Conservation (phyloP, 2,797 vertebrate genomes). For the Gymnothorax javanicus region DNA sequence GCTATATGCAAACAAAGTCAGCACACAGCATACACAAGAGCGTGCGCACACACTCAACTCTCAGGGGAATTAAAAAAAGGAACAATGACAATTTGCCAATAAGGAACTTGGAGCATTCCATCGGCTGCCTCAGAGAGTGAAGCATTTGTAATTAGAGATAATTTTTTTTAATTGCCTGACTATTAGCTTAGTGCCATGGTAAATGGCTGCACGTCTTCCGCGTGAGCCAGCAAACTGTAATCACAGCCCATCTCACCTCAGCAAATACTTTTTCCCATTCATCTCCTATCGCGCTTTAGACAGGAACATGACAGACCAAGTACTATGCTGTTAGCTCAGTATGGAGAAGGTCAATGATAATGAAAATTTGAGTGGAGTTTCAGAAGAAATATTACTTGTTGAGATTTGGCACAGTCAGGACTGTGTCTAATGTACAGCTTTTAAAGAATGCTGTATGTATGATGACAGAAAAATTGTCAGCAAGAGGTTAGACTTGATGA, state of each 20-base stretch:
- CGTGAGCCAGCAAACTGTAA: slow-evolving; percentile 63
- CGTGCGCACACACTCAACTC: background rate
- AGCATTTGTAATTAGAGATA: slow-evolving; percentile 77
- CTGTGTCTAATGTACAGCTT: background rate
- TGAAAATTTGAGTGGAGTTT: background rate
- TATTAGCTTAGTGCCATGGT: slow-evolving; percentile 76
- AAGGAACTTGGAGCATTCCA: slow-evolving; percentile 70
- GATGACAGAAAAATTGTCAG: background rate
- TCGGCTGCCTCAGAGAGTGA: slow-evolving; percentile 73
- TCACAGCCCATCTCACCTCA: slow-evolving; percentile 48
- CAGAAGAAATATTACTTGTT: too few species aligned
- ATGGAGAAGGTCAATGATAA: background rate
- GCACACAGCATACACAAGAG: background rate
- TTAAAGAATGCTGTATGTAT: background rate
- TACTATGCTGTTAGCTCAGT: background rate
- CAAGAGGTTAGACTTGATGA: background rate
- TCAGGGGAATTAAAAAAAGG: slow-evolving; percentile 62
- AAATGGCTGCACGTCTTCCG: slow-evolving; percentile 67
- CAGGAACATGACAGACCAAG: background rate
- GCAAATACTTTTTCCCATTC: background rate
- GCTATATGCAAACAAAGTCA: slow-evolving; percentile 3
- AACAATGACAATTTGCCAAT: slow-evolving; percentile 76
- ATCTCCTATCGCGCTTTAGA: background rate
- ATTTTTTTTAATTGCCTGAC: slow-evolving; percentile 81
- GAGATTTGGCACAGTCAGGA: background rate